These are phyloP conservation scores for Apis dorsata DNA, from an alignment of 1,140 invertebrate species.

Conservation along the genomic window DNA sequence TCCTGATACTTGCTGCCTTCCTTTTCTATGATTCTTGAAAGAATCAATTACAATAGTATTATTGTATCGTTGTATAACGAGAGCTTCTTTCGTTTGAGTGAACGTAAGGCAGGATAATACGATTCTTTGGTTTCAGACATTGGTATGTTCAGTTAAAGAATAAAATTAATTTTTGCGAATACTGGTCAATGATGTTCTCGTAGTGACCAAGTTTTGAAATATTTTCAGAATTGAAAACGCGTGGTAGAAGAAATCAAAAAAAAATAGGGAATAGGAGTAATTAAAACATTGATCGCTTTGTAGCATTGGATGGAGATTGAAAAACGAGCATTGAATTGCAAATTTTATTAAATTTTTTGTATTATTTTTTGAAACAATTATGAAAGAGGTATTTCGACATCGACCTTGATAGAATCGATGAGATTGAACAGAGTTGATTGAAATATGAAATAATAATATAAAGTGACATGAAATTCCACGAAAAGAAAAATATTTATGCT, in stretches of 20 bases:
- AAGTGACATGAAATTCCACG: too few species aligned
- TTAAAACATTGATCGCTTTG: constrained; percentile 5
- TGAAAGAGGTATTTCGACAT: constrained; percentile 15
- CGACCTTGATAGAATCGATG: neutral
- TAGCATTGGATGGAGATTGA: neutral
- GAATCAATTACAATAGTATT: constrained; percentile 69
- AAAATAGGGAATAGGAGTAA: constrained; percentile 9
- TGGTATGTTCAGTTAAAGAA: constrained; percentile 14
- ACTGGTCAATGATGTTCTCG: neutral
- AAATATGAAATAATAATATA: neutral
- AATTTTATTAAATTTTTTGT: constrained; percentile 17
- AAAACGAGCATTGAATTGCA: neutral
- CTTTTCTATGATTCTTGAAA: constrained; percentile 24
- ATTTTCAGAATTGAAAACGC: neutral
- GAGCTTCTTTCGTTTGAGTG: constrained; percentile 49
- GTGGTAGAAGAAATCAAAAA: neutral
- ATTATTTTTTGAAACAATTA: neutral
- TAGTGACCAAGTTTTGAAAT: constrained; percentile 8
- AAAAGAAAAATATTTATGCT: neutral
- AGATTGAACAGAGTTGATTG: neutral
- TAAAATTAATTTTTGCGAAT: neutral
- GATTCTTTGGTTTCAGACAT: constrained; percentile 32
- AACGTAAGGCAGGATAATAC: constrained; percentile 54
- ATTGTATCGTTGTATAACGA: too few species aligned
- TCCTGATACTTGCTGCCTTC: neutral